Percentiles rank a stretch among this genome's conserved stretches.
Conservation (phyloP, 2,797 vertebrate species). For the Sebastes elongatus region DNA sequence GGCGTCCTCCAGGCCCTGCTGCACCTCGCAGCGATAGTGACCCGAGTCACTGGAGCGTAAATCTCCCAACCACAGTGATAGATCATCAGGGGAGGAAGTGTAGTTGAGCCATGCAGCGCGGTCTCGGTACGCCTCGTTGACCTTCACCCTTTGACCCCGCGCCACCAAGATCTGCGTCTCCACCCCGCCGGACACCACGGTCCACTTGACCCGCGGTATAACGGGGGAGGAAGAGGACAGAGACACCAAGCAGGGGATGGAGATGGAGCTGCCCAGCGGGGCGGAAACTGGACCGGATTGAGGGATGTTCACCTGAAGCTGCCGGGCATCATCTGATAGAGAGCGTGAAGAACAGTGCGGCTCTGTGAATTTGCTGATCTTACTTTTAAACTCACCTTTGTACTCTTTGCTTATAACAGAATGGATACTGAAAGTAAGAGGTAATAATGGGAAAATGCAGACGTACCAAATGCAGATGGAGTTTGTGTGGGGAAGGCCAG, state of each 20-base stretch:
- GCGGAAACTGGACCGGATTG: conserved; percentile 71
- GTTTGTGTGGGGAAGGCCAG: conserved; percentile 69
- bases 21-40: conserved; percentile 94
- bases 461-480: conserved; percentile 58
- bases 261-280: conserved; percentile 87
- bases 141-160: conserved; percentile 89
- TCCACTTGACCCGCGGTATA: conserved; percentile 91
- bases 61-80: conserved; percentile 86
- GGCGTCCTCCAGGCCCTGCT: conserved; percentile 93
- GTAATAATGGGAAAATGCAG: neutral
- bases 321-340: conserved; percentile 81
- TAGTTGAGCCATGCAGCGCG: conserved; percentile 88
- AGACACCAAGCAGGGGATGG: conserved; percentile 89
- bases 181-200: conserved; percentile 83
- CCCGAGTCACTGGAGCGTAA: conserved; percentile 91
- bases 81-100: conserved; percentile 82
- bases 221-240: conserved; percentile 76
- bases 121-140: conserved; percentile 87
- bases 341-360: neutral
- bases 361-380: neutral
- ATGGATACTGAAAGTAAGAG: neutral
- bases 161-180: conserved; percentile 93
- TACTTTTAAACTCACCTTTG: neutral
- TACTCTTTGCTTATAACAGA: neutral
- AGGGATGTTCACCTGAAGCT: conserved; percentile 86